Evolutionary conservation across 1,140 invertebrate genomes (phyloP).

Genomic region (Mya arenaria): DNA sequence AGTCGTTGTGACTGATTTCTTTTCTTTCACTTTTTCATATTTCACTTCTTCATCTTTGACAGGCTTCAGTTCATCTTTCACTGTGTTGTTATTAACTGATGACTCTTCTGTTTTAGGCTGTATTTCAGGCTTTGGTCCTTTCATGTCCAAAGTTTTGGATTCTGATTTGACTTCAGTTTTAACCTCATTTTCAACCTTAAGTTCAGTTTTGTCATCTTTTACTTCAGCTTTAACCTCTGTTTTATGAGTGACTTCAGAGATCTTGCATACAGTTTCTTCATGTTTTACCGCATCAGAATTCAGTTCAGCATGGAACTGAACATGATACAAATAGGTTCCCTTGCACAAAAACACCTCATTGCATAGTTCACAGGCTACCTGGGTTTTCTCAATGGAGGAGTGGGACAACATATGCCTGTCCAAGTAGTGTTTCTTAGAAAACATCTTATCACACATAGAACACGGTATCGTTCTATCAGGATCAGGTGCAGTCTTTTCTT

Average conservation of each 20-base stretch:
- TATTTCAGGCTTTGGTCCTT: not conserved
- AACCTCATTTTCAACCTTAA: not conserved
- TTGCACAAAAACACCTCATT: constrained; percentile 1
- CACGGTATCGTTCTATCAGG: constrained; percentile 11
- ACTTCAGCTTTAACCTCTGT: constrained; percentile 4
- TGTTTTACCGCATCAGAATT: too few species aligned
- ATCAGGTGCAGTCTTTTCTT: not conserved
- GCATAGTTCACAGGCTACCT: constrained; percentile 40
- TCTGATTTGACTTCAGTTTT: not conserved
- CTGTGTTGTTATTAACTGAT: not conserved
- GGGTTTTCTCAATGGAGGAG: not conserved
- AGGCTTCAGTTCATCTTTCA: not conserved
- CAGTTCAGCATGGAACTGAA: constrained; percentile 35
- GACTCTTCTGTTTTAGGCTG: not conserved
- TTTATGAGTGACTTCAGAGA: too few species aligned
- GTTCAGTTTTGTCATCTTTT: not conserved
- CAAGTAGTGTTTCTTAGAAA: constrained; percentile 29
- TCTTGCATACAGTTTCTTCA: too few species aligned
- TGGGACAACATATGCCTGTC: constrained; percentile 34
- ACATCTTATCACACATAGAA: constrained; percentile 11
- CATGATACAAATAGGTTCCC: constrained; percentile 46
- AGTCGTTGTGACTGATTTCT: constrained; percentile 4
- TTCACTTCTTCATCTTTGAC: not conserved
- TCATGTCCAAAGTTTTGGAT: not conserved
- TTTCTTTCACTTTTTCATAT: not conserved